A percentile compares a stretch with the other conserved stretches of the same genome.
Conservation (phyloP, 2,888 invertebrate species). For the Drosophila cyrtoloma region DNA sequence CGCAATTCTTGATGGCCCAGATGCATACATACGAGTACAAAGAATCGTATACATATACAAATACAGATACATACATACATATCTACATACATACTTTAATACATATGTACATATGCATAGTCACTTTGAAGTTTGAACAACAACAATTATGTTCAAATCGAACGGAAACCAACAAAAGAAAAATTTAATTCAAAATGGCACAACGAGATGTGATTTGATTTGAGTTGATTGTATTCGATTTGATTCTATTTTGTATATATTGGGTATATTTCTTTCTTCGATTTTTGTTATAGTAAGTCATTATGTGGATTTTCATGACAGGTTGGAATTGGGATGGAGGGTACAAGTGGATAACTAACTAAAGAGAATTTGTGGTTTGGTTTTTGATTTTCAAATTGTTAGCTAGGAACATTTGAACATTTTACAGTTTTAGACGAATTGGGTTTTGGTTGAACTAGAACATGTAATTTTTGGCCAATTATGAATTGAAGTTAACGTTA, state of each 20-base stretch:
- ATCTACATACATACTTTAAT: slow-evolving; percentile 14
- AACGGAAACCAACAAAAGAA: slow-evolving; percentile 63
- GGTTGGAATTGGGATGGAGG: slow-evolving; percentile 12
- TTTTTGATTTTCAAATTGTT: slow-evolving; percentile 49
- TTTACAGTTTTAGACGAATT: slow-evolving; percentile 55
- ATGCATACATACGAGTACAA: slow-evolving; percentile 32
- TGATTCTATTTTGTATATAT: slow-evolving; percentile 6
- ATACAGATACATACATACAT: slow-evolving; percentile 27
- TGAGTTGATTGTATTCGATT: slow-evolving; percentile 26
- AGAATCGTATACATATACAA: slow-evolving; percentile 24
- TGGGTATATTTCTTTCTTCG: not conserved
- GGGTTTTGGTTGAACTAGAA: slow-evolving; percentile 47
- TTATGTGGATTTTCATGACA: slow-evolving; percentile 25
- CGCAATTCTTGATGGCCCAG: slow-evolving; percentile 49
- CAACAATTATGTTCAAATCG: slow-evolving; percentile 71
- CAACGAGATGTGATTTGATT: slow-evolving; percentile 28
- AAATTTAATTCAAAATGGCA: slow-evolving; percentile 28
- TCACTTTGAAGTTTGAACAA: slow-evolving; percentile 47
- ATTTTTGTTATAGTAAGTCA: slow-evolving; percentile 14
- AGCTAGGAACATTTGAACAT: slow-evolving; percentile 50
- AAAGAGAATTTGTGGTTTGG: slow-evolving; percentile 38
- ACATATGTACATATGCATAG: slow-evolving; percentile 49
- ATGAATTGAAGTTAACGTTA: slow-evolving; percentile 70
- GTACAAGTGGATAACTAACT: slow-evolving; percentile 53
- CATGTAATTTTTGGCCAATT: slow-evolving; percentile 57